Percentiles rank a stretch among this genome's conserved stretches.
Conservation (phyloP, 2,888 invertebrate species). For the Endomychus coccineus region DNA sequence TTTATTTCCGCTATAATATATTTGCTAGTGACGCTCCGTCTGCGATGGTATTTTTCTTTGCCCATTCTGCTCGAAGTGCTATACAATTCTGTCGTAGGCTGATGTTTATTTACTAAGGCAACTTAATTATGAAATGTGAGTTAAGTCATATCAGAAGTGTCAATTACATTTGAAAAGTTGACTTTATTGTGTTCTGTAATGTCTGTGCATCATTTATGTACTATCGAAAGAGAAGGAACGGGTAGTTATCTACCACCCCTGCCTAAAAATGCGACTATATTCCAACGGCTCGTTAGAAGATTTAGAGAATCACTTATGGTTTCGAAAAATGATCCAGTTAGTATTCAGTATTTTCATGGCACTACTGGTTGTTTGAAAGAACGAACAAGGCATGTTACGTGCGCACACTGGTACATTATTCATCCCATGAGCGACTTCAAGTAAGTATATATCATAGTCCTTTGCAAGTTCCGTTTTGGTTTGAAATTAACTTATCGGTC, state of each 20-base stretch:
- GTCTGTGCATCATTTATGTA: conserved; percentile 8
- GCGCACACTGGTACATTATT: conserved; percentile 9
- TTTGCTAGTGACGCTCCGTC: too few relatives aligned
- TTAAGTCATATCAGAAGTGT: too few relatives aligned
- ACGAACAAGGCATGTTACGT: conserved; percentile 10
- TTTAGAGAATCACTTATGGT: conserved; percentile 10
- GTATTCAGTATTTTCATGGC: conserved; percentile 10
- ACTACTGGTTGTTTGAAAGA: conserved; percentile 11
- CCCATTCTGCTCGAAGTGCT: too few relatives aligned
- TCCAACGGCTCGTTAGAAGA: conserved; percentile 3
- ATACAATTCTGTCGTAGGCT: too few relatives aligned
- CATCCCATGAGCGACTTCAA: conserved; percentile 14
- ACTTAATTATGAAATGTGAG: too few relatives aligned
- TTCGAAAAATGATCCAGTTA: conserved; percentile 10
- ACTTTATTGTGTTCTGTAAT: too few relatives aligned
- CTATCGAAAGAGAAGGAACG: conserved; percentile 8
- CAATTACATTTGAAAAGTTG: too few relatives aligned
- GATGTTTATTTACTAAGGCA: too few relatives aligned
- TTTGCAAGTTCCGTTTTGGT: too few relatives aligned
- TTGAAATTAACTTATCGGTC: too few relatives aligned
- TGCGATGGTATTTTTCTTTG: too few relatives aligned
- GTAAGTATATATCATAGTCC: conserved; percentile 15
- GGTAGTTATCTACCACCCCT: conserved; percentile 8
- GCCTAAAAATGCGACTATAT: conserved; percentile 7
- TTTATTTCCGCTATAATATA: too few relatives aligned